phyloP scores from a whole-genome alignment of 2,888 invertebrate species.

The Mythimna impura region DNA sequence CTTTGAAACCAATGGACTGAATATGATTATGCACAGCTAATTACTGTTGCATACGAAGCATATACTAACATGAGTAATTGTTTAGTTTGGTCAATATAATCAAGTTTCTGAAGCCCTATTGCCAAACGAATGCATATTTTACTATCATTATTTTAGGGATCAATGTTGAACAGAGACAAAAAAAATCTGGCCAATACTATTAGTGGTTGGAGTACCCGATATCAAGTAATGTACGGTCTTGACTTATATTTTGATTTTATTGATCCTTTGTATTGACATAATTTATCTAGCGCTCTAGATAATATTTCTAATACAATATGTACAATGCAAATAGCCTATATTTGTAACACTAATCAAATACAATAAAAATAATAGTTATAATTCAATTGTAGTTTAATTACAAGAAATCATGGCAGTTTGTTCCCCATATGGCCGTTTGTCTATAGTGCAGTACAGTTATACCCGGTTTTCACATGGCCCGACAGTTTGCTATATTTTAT shows the following conservation, averaged over 20 bases:
- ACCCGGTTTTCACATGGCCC: no score
- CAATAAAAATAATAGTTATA: no score
- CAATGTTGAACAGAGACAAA: background rate
- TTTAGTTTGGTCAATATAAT: constrained; percentile 21
- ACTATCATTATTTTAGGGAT: background rate
- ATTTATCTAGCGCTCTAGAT: background rate
- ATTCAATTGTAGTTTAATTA: no score
- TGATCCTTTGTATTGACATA: constrained; percentile 1
- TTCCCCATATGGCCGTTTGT: no score
- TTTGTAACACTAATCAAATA: no score
- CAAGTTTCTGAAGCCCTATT: constrained; percentile 12
- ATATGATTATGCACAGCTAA: constrained; percentile 24
- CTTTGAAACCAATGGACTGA: constrained; percentile 10
- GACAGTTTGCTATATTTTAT: no score
- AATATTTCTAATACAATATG: no score
- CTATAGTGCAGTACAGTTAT: no score
- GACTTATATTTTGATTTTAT: constrained; percentile 36
- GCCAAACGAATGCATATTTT: constrained; percentile 4
- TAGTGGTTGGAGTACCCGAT: constrained; percentile 21
- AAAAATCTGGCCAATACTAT: constrained; percentile 4
- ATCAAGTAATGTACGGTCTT: constrained; percentile 31
- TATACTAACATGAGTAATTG: constrained; percentile 10
- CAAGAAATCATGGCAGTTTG: no score
- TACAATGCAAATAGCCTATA: no score
- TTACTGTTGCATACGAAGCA: constrained; percentile 13